Percentiles rank a stretch among this genome's conserved stretches.
phyloP scores from a whole-genome alignment of 2,888 invertebrate species.

The Stramonita haemastoma region DNA sequence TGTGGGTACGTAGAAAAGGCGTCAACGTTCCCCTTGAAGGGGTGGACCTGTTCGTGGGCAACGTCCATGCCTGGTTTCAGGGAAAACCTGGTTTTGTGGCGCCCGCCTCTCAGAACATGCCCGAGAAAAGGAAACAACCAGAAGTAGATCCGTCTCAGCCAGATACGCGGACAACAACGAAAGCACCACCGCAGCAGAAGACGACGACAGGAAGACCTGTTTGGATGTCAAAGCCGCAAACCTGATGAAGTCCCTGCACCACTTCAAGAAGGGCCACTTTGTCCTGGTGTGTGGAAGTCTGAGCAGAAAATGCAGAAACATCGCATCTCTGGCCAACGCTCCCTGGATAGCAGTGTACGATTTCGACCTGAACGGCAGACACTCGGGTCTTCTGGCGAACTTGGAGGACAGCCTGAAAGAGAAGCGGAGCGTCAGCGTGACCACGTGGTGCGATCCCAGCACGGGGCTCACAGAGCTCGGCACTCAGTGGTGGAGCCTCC shows the following conservation, averaged over 20 bases:
- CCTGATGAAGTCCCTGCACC: not conserved
- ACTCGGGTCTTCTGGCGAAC: constrained; percentile 45
- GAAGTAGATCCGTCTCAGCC: not conserved
- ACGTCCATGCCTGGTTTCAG: constrained; percentile 37
- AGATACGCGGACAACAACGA: not conserved
- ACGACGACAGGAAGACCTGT: not conserved
- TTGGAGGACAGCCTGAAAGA: constrained; percentile 42
- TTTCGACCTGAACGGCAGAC: constrained; percentile 48
- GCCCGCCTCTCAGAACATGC: not conserved
- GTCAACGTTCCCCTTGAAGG: constrained; percentile 40
- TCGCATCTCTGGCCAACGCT: constrained; percentile 48
- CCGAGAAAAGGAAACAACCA: not conserved
- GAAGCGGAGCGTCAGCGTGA: constrained; percentile 31
- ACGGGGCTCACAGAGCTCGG: constrained; percentile 41
- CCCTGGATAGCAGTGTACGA: constrained; percentile 59
- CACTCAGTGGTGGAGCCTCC: constrained; percentile 44
- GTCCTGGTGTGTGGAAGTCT: constrained; percentile 51
- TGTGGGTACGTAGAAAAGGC: constrained; percentile 48
- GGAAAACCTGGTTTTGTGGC: not conserved
- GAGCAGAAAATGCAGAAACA: constrained; percentile 27
- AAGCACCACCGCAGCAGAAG: not conserved
- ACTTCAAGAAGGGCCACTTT: constrained; percentile 54
- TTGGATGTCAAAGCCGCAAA: too few species aligned
- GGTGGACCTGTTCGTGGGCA: constrained; percentile 34
- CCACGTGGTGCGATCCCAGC: constrained; percentile 35